Percentiles rank a stretch among this genome's conserved stretches.
Evolutionary conservation across 2,888 invertebrate species (phyloP).

Genomic region (Zygaena filipendulae): DNA sequence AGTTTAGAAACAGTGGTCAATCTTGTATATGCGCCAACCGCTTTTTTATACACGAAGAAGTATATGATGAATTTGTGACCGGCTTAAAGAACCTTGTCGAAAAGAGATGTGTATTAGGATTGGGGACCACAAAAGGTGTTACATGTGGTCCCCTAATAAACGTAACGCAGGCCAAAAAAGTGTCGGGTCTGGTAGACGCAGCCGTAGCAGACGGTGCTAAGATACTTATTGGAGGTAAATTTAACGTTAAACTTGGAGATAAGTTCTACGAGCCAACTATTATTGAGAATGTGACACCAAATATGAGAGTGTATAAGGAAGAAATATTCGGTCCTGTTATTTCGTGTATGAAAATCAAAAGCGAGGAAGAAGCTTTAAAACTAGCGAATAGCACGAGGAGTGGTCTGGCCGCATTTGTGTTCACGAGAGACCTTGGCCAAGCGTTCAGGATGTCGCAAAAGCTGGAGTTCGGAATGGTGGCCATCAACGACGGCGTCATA

Average conservation of each 20-base stretch:
- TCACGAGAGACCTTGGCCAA: slow-evolving; percentile 87
- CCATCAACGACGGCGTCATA: slow-evolving; percentile 94
- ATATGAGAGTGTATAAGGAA: slow-evolving; percentile 86
- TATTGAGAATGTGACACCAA: slow-evolving; percentile 77
- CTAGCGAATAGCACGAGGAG: slow-evolving; percentile 85
- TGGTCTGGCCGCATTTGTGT: slow-evolving; percentile 97
- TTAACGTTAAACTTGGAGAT: slow-evolving; percentile 72
- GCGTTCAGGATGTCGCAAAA: slow-evolving; percentile 88
- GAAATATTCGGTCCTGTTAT: slow-evolving; percentile 98
- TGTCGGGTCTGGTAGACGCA: slow-evolving; percentile 83
- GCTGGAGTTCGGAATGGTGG: slow-evolving; percentile 94
- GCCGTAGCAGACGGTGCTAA: slow-evolving; percentile 88
- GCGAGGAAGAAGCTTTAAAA: slow-evolving; percentile 86
- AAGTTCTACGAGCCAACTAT: slow-evolving; percentile 92
- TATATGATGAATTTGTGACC: slow-evolving; percentile 83
- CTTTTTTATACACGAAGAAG: slow-evolving; percentile 81
- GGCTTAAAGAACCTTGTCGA: slow-evolving; percentile 76
- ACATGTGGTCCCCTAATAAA: slow-evolving; percentile 96
- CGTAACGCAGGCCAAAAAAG: slow-evolving; percentile 82
- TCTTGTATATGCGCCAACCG: slow-evolving; percentile 96
- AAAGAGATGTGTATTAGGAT: slow-evolving; percentile 78
- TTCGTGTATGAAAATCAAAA: slow-evolving; percentile 84
- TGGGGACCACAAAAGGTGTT: slow-evolving; percentile 76
- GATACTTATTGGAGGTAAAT: slow-evolving; percentile 80
- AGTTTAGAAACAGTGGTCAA: slow-evolving; percentile 97